Percentiles rank a stretch among this genome's conserved stretches.
phyloP scores from a whole-genome alignment of 2,888 invertebrate species.

The Agrypnus murinus region DNA sequence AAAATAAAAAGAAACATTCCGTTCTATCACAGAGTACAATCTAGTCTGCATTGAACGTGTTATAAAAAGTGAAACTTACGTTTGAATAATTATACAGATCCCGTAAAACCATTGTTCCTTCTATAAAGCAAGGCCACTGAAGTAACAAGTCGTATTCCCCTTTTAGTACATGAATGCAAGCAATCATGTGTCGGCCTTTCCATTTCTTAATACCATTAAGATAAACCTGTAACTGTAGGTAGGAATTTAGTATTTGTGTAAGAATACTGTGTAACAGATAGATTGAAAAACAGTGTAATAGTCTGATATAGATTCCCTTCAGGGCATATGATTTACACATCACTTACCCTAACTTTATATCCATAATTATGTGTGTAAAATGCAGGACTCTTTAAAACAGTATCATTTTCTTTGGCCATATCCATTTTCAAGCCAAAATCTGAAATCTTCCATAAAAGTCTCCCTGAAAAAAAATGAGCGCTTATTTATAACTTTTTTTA shows the following conservation, averaged over 20 bases:
- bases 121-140: slow-evolving; percentile 83
- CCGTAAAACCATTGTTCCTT: slow-evolving; percentile 78
- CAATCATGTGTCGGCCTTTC: slow-evolving; percentile 83
- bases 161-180: slow-evolving; percentile 79
- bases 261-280: too few relatives aligned
- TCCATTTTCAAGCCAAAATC: slow-evolving; percentile 79
- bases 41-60: not conserved
- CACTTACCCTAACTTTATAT: slow-evolving; percentile 81
- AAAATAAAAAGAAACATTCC: slow-evolving; percentile 55
- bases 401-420: slow-evolving; percentile 79
- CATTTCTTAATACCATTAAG: slow-evolving; percentile 85
- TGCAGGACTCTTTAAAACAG: slow-evolving; percentile 78
- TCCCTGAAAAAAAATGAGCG: slow-evolving; percentile 72
- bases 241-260: too few relatives aligned
- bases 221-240: slow-evolving; percentile 78
- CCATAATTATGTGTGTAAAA: slow-evolving; percentile 83
- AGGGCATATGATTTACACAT: too few relatives aligned
- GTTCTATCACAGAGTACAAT: not conserved
- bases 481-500: too few relatives aligned
- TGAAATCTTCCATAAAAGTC: slow-evolving; percentile 82
- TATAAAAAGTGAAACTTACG: slow-evolving; percentile 57
- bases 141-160: slow-evolving; percentile 83
- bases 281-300: too few relatives aligned
- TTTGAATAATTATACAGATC: slow-evolving; percentile 71
- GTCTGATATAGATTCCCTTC: too few relatives aligned